These are phyloP conservation scores for Saxidomus purpurata DNA, from an alignment of 1,140 invertebrate genomes.

Conservation along the genomic window DNA sequence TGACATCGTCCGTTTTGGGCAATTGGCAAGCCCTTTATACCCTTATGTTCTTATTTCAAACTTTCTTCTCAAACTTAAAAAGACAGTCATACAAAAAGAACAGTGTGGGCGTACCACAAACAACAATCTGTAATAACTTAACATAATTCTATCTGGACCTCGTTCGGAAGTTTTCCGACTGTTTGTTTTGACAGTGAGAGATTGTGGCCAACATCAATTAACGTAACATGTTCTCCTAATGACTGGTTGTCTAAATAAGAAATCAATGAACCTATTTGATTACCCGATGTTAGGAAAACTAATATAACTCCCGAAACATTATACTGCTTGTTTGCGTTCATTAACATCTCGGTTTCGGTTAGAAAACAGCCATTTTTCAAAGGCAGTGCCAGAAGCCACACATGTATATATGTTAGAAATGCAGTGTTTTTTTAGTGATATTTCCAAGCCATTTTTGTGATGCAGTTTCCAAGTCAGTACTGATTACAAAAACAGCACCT, in stretches of 20 bases:
- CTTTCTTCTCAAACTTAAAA: no score
- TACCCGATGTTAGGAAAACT: background rate
- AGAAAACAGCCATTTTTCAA: background rate
- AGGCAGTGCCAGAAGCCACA: background rate
- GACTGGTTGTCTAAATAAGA: background rate
- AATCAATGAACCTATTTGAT: background rate
- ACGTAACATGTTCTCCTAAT: background rate
- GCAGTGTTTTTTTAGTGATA: background rate
- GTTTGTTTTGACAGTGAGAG: background rate
- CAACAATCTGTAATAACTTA: no score
- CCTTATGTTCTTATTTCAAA: no score
- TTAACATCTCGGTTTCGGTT: background rate
- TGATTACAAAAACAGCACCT: background rate
- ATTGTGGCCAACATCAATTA: slow-evolving; percentile 13
- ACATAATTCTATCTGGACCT: background rate
- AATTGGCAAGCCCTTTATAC: no score
- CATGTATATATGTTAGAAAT: no score
- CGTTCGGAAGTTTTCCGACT: background rate
- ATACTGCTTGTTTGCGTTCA: background rate
- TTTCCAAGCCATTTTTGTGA: background rate
- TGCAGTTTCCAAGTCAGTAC: background rate
- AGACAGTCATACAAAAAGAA: no score
- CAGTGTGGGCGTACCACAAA: no score
- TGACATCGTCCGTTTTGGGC: no score
- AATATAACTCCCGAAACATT: background rate